Evolutionary conservation across 2,888 invertebrate genomes (phyloP).

Genomic region (Brenthis hecate): DNA sequence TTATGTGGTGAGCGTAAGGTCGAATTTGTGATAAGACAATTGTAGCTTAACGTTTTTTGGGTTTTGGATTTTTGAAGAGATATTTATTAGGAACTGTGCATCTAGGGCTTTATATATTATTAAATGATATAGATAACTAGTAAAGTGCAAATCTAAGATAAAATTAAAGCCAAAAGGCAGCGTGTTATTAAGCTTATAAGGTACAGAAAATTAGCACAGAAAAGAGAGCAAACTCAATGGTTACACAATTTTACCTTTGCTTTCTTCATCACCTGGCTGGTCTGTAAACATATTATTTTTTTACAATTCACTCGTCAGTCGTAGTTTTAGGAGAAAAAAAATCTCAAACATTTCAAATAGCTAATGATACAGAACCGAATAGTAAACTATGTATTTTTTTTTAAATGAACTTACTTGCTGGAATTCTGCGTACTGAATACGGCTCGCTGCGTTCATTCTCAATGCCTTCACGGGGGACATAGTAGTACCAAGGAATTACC

Average conservation of each 20-base stretch:
- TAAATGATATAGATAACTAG: too few relatives aligned
- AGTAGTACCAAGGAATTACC: constrained; percentile 97
- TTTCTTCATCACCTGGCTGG: constrained; percentile 68
- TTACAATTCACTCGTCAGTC: not conserved
- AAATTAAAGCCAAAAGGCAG: constrained; percentile 41
- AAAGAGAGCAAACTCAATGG: constrained; percentile 44
- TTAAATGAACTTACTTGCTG: constrained; percentile 78
- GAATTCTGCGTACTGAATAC: constrained; percentile 84
- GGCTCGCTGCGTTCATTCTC: constrained; percentile 88
- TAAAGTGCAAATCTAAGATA: not conserved
- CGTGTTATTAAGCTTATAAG: constrained; percentile 38
- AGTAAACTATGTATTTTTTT: not conserved
- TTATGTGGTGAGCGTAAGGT: too few relatives aligned
- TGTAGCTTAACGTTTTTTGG: too few relatives aligned
- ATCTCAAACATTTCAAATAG: not conserved
- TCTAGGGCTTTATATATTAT: too few relatives aligned
- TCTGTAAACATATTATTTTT: constrained; percentile 57
- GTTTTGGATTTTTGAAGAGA: too few relatives aligned
- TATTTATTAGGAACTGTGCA: too few relatives aligned
- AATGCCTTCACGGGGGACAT: constrained; percentile 87
- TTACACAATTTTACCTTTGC: constrained; percentile 65
- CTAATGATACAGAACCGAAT: not conserved
- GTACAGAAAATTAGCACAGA: constrained; percentile 39
- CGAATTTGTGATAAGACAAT: too few relatives aligned
- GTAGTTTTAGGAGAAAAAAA: too few relatives aligned